Base-by-base conservation (phyloP, 2,113 vertebrate genomes). In the Dasypus novemcinctus region DNA sequence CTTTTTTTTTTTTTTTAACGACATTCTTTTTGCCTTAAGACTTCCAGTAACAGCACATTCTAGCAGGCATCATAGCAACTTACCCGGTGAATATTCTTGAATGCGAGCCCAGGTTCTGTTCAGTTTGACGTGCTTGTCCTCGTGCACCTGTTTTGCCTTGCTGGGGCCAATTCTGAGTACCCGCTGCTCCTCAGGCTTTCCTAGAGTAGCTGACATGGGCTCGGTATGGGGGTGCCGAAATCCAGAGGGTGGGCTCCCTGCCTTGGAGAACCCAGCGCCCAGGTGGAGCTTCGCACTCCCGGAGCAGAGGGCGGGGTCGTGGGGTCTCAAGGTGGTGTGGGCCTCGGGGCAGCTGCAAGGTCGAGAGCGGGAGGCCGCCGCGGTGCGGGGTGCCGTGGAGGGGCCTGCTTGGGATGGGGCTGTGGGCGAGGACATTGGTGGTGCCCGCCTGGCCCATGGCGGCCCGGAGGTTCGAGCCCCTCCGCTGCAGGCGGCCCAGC, bases 61-160 rank as follows among this genome's bases (percentile, higher is more conserved):
- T 92, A 27, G 59, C 52, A 68, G 78, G 85, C 63, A 31, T 1
- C 23, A 21, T 93, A 71, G 66, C 84, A 93, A 81, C 57, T 80
- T 68, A 69, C 76, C 20, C 25, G 90, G 76, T 92, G 72, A 49
- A 54, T 87, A 61, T 81, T 90, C 76, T 71, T 96, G 88, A 76
- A 20, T 6, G 4, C 1, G 66, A 92, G 94, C 91, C 88, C 71
- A 49, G 41, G 72, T 91, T 82, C 85, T 72, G 54, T 92, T 91
- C 29, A 21, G 36, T 90, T 74, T 89, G 76, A 76, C 36, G 59
- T 87, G 63, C 84, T 92, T 88, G 66, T 91, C 59, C 80, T 71
- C 15, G 0, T 84, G 31, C 25, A 17, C 76, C 86, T 84, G 43
- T 63, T 90, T 90, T 33, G 57, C 74, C 15, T 81, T 80, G 57